Evolutionary conservation across 2,888 invertebrate species (phyloP).

Genomic region (Drosophila paramelanica): DNA sequence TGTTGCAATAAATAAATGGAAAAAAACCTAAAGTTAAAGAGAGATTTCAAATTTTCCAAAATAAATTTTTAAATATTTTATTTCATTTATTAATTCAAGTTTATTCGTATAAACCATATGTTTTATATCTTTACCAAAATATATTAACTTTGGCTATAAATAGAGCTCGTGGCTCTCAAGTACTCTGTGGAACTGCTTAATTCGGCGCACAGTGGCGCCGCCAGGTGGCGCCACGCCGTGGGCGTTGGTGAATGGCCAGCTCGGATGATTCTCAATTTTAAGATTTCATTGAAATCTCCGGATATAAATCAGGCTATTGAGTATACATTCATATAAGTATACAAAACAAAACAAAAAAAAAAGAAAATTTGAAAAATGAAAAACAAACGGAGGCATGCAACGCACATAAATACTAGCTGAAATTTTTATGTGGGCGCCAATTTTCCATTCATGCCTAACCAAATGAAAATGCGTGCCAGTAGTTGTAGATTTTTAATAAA

Average conservation of each 20-base stretch:
- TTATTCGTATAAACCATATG: too few species aligned
- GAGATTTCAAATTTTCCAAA: too few species aligned
- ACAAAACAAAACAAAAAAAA: too few species aligned
- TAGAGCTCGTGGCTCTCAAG: neutral
- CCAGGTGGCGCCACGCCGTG: slow-evolving; percentile 44
- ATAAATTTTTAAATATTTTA: too few species aligned
- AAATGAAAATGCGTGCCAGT: slow-evolving; percentile 22
- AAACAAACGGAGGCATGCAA: slow-evolving; percentile 23
- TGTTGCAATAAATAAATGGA: slow-evolving; percentile 7
- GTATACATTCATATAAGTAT: slow-evolving; percentile 5
- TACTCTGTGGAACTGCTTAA: neutral
- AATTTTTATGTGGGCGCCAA: slow-evolving; percentile 33
- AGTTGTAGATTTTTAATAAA: too few species aligned
- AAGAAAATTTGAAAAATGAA: neutral
- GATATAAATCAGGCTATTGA: slow-evolving; percentile 20
- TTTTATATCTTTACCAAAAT: too few species aligned
- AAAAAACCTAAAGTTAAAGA: too few species aligned
- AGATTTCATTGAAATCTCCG: slow-evolving; percentile 45
- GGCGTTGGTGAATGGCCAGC: slow-evolving; percentile 41
- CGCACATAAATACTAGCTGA: slow-evolving; percentile 29
- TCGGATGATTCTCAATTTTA: slow-evolving; percentile 25
- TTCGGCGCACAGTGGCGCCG: neutral
- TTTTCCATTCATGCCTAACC: slow-evolving; percentile 27
- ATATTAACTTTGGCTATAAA: too few species aligned
- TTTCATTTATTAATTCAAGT: too few species aligned